These are phyloP conservation scores for Periphyllus acericola DNA, from an alignment of 2,888 invertebrate species.

Conservation along the genomic window DNA sequence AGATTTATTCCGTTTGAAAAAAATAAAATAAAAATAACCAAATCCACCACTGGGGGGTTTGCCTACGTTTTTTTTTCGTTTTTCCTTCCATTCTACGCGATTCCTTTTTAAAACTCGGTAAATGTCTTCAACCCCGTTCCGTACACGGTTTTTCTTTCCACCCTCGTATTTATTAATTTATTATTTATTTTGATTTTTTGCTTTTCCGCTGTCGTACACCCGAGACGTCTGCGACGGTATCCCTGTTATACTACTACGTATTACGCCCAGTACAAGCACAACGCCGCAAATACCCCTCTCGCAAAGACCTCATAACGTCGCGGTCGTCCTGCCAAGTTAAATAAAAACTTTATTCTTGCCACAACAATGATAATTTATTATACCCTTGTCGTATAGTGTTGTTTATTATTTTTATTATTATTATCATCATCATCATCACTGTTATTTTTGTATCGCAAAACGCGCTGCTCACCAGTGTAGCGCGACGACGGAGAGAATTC, in stretches of 20 bases:
- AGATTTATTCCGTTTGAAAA: constrained; percentile 57
- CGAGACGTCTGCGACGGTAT: background rate
- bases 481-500: background rate
- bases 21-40: constrained; percentile 22
- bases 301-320: constrained; percentile 12
- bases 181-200: background rate
- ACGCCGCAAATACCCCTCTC: constrained; percentile 29
- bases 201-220: background rate
- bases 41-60: constrained; percentile 18
- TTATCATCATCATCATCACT: background rate
- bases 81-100: background rate
- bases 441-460: background rate
- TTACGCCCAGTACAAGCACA: background rate
- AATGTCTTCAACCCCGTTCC: constrained; percentile 24
- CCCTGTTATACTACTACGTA: background rate
- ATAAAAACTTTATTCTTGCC: constrained; percentile 46
- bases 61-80: background rate
- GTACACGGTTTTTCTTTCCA: background rate
- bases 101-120: constrained; percentile 15
- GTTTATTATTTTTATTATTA: constrained; percentile 10
- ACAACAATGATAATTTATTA: constrained; percentile 37
- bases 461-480: background rate
- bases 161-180: background rate
- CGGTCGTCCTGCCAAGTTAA: constrained; percentile 43
- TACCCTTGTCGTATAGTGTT: background rate